Evolutionary conservation across 2,888 invertebrate genomes (phyloP).

Genomic region (Melieria omissa): DNA sequence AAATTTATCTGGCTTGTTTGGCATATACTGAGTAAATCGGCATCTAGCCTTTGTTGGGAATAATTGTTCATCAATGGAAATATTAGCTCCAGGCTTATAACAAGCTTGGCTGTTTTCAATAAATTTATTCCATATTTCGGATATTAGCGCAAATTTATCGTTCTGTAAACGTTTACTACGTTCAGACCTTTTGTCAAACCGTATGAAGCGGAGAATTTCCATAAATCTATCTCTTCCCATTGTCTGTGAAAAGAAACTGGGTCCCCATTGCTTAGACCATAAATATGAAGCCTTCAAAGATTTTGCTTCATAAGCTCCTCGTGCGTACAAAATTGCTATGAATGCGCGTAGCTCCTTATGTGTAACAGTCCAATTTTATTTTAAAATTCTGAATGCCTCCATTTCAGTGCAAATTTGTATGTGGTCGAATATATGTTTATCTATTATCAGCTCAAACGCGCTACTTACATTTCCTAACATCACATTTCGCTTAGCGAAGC

Average conservation of each 20-base stretch:
- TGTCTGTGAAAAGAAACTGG: conserved; percentile 28
- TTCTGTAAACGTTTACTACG: conserved; percentile 28
- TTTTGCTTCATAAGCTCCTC: conserved; percentile 33
- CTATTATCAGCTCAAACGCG: too few species aligned
- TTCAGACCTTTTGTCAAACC: conserved; percentile 34
- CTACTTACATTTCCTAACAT: too few species aligned
- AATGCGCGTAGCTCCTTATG: conserved; percentile 17
- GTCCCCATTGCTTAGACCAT: conserved; percentile 32
- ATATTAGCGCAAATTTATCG: conserved; percentile 37
- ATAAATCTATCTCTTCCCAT: conserved; percentile 33
- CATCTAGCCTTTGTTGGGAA: conserved; percentile 29
- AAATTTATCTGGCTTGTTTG: conserved; percentile 30
- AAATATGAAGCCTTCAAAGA: too few species aligned
- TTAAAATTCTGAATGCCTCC: conserved; percentile 23
- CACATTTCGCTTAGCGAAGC: too few species aligned
- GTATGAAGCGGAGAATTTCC: conserved; percentile 30
- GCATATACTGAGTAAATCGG: conserved; percentile 30
- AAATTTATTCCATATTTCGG: conserved; percentile 30
- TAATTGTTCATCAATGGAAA: conserved; percentile 26
- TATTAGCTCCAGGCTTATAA: conserved; percentile 13
- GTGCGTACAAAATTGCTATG: conserved; percentile 33
- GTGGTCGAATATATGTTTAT: conserved; percentile 15
- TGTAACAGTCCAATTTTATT: conserved; percentile 18
- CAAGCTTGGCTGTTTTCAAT: conserved; percentile 22
- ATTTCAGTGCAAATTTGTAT: conserved; percentile 25